Evolutionary conservation across 2,797 vertebrate species (phyloP).

Genomic region (Platyrinchus mystaceus): DNA sequence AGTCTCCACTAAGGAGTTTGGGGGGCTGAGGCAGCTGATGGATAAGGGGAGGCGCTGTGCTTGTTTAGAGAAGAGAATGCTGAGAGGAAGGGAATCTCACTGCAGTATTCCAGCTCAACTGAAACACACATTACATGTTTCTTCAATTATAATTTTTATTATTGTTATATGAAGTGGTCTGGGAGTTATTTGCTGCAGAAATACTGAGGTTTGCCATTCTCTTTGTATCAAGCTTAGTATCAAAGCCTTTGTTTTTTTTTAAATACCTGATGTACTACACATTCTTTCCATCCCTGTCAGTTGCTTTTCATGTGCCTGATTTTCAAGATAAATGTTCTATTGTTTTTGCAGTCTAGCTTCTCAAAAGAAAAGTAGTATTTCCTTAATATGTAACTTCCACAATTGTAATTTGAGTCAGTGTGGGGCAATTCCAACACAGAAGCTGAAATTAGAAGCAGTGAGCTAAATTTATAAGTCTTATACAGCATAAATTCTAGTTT

Average conservation of each 20-base stretch:
- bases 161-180: neutral
- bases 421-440: neutral
- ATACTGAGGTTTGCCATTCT: neutral
- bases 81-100: neutral
- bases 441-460: neutral
- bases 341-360: neutral
- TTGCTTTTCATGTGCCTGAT: neutral
- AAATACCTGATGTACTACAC: neutral
- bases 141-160: neutral
- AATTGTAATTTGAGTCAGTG: neutral
- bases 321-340: neutral
- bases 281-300: neutral
- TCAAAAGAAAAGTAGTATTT: neutral
- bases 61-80: neutral
- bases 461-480: neutral
- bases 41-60: neutral
- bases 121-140: neutral
- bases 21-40: neutral
- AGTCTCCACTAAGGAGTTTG: neutral
- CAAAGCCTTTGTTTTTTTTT: neutral
- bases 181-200: neutral
- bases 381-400: neutral
- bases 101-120: neutral
- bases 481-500: neutral
- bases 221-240: neutral